Percentiles rank a stretch among this genome's conserved stretches.
Conservation (phyloP, 2,888 invertebrate species). For the Teinopalpus imperialis region DNA sequence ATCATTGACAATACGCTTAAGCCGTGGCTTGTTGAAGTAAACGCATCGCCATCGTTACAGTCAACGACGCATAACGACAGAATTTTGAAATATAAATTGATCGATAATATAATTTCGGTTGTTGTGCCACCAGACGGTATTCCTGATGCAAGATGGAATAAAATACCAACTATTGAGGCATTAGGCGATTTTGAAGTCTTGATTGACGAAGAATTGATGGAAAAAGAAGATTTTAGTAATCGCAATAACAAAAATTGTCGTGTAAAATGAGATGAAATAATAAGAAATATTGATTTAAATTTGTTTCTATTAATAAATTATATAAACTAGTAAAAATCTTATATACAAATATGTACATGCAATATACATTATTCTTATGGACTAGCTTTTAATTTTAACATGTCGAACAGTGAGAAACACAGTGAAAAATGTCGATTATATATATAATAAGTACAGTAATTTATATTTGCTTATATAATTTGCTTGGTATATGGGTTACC, state of each 20-base stretch:
- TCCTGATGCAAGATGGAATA: constrained; percentile 95
- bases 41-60: constrained; percentile 96
- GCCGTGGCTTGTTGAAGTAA: constrained; percentile 97
- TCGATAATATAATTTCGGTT: constrained; percentile 95
- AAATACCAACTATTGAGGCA: constrained; percentile 87
- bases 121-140: constrained; percentile 94
- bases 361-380: too few species aligned
- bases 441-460: too few species aligned
- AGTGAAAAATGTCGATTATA: too few species aligned
- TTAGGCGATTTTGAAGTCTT: constrained; percentile 92
- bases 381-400: too few species aligned
- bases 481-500: too few species aligned
- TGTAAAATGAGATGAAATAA: too few species aligned
- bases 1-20: constrained; percentile 97
- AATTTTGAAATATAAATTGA: constrained; percentile 95
- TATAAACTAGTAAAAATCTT: too few species aligned
- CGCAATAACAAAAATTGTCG: constrained; percentile 12
- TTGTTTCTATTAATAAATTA: too few species aligned
- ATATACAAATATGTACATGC: too few species aligned
- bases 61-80: constrained; percentile 97
- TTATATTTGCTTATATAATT: too few species aligned
- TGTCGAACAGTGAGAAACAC: too few species aligned
- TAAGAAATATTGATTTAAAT: too few species aligned
- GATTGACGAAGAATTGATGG: constrained; percentile 90
- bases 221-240: constrained; percentile 54